These are phyloP conservation scores for human DNA, from an alignment of 2,113 vertebrate species.

Conservation along the genomic window GRCh38 chr18:62277501-62278000, in stretches of 20 bases:
- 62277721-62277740: background rate
- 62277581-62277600: background rate
- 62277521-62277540: background rate
- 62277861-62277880: background rate
- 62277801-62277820: background rate
- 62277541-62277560: conserved; percentile 38
- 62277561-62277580: background rate
- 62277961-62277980: background rate
- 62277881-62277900: background rate
- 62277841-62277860: conserved; percentile 12
- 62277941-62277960: background rate
- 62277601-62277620: background rate
- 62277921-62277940: background rate
- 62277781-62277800: background rate
- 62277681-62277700: conserved; percentile 24
- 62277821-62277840: conserved; percentile 5
- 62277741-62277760: background rate
- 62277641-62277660: background rate
- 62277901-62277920: background rate
- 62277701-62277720: background rate
- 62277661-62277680: background rate
- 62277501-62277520: conserved; percentile 8
- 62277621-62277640: background rate
- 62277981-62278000: background rate
- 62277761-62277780: background rate